Conservation (phyloP, 1,140 invertebrate species). For the Belonocnema kinseyi region DNA sequence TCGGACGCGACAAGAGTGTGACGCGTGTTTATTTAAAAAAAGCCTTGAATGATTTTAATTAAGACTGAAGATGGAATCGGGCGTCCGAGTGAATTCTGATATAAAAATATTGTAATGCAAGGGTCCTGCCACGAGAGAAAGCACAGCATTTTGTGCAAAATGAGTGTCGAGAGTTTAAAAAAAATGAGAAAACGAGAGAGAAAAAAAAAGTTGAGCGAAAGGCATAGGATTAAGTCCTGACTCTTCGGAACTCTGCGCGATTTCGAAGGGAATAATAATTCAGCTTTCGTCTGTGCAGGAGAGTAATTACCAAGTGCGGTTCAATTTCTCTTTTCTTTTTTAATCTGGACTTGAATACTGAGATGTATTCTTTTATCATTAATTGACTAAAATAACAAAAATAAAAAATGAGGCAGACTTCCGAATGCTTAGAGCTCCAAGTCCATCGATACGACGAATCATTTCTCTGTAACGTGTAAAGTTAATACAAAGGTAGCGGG, state of each 20-base stretch:
- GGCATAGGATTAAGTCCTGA: conserved; percentile 8
- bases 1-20: not conserved
- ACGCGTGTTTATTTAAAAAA: not conserved
- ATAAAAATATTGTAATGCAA: conserved; percentile 51
- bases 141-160: conserved; percentile 7
- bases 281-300: not conserved
- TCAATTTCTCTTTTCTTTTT: not conserved
- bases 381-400: not conserved
- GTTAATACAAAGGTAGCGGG: conserved; percentile 27
- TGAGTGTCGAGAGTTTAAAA: conserved; percentile 21
- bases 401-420: not conserved
- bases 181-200: not conserved
- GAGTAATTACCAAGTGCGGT: not conserved
- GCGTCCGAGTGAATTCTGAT: conserved; percentile 37
- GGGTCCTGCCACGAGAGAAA: conserved; percentile 35
- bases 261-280: not conserved
- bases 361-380: not conserved
- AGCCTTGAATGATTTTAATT: conserved; percentile 52
- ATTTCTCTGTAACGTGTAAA: conserved; percentile 30
- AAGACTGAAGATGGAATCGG: conserved; percentile 54
- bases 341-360: not conserved
- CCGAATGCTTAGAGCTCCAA: not conserved
- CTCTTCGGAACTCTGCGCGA: not conserved
- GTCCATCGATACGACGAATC: not conserved
- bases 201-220: not conserved